A percentile compares a stretch with the other conserved stretches of the same genome.
phyloP scores from a whole-genome alignment of 2,113 vertebrate genomes.

The Lepus americanus region DNA sequence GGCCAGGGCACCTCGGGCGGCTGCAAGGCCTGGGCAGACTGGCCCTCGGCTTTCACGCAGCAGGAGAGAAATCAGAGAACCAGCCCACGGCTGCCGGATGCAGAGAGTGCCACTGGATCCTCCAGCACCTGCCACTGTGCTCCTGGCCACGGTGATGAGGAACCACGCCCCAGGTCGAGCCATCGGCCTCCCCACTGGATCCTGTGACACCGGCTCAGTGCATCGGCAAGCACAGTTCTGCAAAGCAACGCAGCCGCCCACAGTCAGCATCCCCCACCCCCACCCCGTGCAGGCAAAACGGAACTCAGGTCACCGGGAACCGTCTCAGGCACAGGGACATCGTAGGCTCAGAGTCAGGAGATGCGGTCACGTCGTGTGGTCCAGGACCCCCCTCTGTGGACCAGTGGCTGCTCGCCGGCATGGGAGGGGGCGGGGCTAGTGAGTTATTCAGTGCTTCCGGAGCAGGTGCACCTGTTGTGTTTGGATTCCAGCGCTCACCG shows the following conservation, averaged over 20 bases:
- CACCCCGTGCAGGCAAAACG: background rate
- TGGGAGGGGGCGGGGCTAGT: background rate
- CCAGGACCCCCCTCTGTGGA: too few species aligned
- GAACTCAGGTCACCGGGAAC: too few species aligned
- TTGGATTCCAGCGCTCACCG: fast-evolving
- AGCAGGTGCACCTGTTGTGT: background rate
- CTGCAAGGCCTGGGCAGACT: too few species aligned
- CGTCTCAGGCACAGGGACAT: too few species aligned
- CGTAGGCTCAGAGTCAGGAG: too few species aligned
- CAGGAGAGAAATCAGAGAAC: background rate
- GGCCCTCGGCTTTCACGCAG: background rate
- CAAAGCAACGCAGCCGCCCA: too few species aligned
- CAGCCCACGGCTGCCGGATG: background rate
- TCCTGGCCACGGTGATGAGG: too few species aligned
- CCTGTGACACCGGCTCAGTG: background rate
- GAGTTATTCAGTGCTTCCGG: background rate
- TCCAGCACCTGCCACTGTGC: background rate
- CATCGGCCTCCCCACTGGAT: background rate
- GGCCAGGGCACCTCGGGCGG: background rate
- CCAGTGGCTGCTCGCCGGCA: too few species aligned
- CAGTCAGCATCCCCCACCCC: too few species aligned
- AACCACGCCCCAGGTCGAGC: background rate
- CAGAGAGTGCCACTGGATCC: too few species aligned
- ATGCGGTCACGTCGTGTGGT: fast-evolving
- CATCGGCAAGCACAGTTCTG: background rate